Base-by-base conservation (phyloP, 2,888 invertebrate species). In the Gymnocheta viridis region DNA sequence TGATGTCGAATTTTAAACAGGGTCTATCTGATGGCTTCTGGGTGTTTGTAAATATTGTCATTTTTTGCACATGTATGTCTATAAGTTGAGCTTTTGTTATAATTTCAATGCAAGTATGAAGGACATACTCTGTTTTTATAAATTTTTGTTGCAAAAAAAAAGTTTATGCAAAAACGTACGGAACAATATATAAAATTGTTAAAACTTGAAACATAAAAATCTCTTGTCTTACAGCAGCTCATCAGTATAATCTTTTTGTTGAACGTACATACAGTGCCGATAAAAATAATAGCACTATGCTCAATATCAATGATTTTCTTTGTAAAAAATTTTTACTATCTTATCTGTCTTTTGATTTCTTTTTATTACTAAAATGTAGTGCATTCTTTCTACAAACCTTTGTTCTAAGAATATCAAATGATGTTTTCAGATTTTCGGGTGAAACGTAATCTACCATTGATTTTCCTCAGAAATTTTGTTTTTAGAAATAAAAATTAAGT, bases 51-150 rank as follows among this genome's bases (percentile, higher is more conserved):
- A 41, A 14, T 73, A 29, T 74, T 82, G 79, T 74, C 69, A 79
- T 74, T 82, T 64, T 66, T 74, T 76, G 69, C 74, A 80, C 32
- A 80, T 83, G 83, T 83, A 74, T 47, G 38, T 27, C 38, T 60
- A 54, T 51, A 58, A 35, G n/a, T 6, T 22, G 29, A 38, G 22
- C 32, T n/a, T 74, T 44, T n/a, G 7, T 32, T 64, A 14, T 22
- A 66, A 76, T 62, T 35, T 58, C 60, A 35, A 47, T 73, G 32
- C 32, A 60, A 73, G 35, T 35, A 49, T 49, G 24, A 49, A 32
- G 17, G 47, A 24, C 32, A 58, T 38, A 17, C 9, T 19, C 2
- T 32, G 44, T 4, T 29, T 66, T 44, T 64, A 14, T 6, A 27
- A 41, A 17, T 24, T 44, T n/a, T 41, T 41, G 6, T 6, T 41